Evolutionary conservation across 2,888 invertebrate species (phyloP).

Genomic region (Drosophila meridiana): DNA sequence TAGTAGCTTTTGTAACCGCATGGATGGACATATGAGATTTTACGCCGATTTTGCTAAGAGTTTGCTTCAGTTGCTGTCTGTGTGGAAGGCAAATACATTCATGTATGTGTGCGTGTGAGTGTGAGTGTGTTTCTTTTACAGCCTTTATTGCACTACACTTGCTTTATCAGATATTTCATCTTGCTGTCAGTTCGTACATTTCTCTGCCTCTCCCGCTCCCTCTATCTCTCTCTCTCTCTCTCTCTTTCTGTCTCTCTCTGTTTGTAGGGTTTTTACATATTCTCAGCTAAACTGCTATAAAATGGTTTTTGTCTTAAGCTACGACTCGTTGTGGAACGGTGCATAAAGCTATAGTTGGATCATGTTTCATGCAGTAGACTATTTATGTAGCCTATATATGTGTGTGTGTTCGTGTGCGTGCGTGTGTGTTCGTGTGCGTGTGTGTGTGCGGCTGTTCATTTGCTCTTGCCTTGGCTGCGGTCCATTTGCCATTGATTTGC

Average conservation of each 20-base stretch:
- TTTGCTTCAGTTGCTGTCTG: conserved; percentile 18
- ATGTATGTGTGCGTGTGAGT: conserved; percentile 7
- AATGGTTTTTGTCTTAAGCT: conserved; percentile 59
- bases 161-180: conserved; percentile 74
- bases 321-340: conserved; percentile 16
- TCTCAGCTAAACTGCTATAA: conserved; percentile 69
- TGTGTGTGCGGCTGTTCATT: conserved; percentile 37
- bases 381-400: conserved; percentile 45
- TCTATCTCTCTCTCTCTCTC: background rate
- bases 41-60: conserved; percentile 67
- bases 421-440: conserved; percentile 2
- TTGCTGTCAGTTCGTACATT: conserved; percentile 54
- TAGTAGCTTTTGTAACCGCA: conserved; percentile 74
- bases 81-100: conserved; percentile 2
- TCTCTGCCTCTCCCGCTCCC: background rate
- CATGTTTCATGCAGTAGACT: conserved; percentile 73
- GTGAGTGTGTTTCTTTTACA: conserved; percentile 36
- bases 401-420: background rate
- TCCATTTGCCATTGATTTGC: conserved; percentile 74
- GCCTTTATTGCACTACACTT: conserved; percentile 70
- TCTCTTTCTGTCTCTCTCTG: background rate
- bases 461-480: conserved; percentile 47
- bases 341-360: conserved; percentile 42
- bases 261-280: conserved; percentile 54
- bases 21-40: conserved; percentile 78